Evolutionary conservation across 1,140 invertebrate genomes (phyloP).

Genomic region (Bombyx mori): DNA sequence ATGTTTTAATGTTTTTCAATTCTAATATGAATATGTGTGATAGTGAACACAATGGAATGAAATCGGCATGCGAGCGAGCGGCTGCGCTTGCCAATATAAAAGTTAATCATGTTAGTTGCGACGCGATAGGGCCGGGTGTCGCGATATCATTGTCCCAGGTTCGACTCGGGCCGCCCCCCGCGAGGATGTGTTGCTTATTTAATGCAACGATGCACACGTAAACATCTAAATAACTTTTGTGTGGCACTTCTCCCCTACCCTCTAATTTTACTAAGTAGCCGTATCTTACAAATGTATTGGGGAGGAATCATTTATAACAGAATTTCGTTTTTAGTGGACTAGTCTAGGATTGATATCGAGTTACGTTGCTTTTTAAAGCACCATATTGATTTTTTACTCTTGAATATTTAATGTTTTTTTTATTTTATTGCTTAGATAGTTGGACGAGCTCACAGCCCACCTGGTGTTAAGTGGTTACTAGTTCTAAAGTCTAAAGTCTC

Average conservation of each 20-base stretch:
- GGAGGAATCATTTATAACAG: slow-evolving; percentile 13
- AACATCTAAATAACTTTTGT: slow-evolving; percentile 70
- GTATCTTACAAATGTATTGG: slow-evolving; percentile 57
- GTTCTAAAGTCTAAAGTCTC: too few species aligned
- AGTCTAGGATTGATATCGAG: too few species aligned
- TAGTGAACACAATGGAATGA: slow-evolving; percentile 16
- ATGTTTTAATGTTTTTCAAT: too few species aligned
- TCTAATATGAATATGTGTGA: too few species aligned
- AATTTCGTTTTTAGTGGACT: too few species aligned
- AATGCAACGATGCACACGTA: slow-evolving; percentile 66
- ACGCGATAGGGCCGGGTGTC: slow-evolving; percentile 44
- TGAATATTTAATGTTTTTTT: too few species aligned
- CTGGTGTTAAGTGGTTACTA: too few species aligned
- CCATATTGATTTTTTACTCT: too few species aligned
- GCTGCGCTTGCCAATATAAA: slow-evolving; percentile 44
- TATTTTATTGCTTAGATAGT: too few species aligned
- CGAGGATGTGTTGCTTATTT: slow-evolving; percentile 63
- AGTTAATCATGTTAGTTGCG: slow-evolving; percentile 51
- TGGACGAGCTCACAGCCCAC: background rate
- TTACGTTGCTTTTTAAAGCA: too few species aligned
- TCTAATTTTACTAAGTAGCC: slow-evolving; percentile 67
- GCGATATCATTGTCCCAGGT: slow-evolving; percentile 48
- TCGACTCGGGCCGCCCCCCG: slow-evolving; percentile 34
- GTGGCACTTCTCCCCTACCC: slow-evolving; percentile 57
- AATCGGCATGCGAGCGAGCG: slow-evolving; percentile 33